Evolutionary conservation across 2,888 invertebrate species (phyloP), one percentile per base, ranked within the genome.

Genomic region (Dexiosoma caninum): DNA sequence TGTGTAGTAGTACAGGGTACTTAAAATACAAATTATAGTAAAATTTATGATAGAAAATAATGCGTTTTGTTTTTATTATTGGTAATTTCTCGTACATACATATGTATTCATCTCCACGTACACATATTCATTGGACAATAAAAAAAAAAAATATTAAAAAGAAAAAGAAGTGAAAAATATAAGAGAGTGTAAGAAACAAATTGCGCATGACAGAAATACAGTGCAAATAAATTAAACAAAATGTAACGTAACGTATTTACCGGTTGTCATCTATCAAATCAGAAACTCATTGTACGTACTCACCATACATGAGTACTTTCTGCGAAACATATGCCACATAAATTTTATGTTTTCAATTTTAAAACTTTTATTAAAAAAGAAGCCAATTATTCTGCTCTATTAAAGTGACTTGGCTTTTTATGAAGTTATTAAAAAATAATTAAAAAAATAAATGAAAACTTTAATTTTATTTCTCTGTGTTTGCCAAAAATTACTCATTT

Each of bases 171-270:
- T 70, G n/a, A n/a, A 32, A 2, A 40, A 66, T 51, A 51, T 30
- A 27, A 74, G 53, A 71, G 44, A 57, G 12, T 12, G 23, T 27
- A 19, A 44, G 53, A 67, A 30, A 27, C 23, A 21, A 64, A 67
- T 32, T 80, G 80, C 80, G 80, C 80, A 80, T 80, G 80, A 62
- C 71, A 46, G 44, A 55, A 46, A 6, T 44, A 19, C 49, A 70
- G 30, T 4, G 46, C 23, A 32, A 69, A 44, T 2, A 66, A 59
- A 70, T 62, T 44, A 19, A 70, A 67, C 35, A 55, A 70, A 71
- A 21, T 76, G 49, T 76, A 67, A 76, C 76, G 49, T 76, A 67
- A 76, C 76, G 67, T 66, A 62, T 76, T 66, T 49, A 67, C 80
- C 80, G 80, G 80, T 55, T 51, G 35, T 37, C 14, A 67, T 55